Conservation (phyloP, 2,797 vertebrate species). For the Ctenopoma kingsleyae region DNA sequence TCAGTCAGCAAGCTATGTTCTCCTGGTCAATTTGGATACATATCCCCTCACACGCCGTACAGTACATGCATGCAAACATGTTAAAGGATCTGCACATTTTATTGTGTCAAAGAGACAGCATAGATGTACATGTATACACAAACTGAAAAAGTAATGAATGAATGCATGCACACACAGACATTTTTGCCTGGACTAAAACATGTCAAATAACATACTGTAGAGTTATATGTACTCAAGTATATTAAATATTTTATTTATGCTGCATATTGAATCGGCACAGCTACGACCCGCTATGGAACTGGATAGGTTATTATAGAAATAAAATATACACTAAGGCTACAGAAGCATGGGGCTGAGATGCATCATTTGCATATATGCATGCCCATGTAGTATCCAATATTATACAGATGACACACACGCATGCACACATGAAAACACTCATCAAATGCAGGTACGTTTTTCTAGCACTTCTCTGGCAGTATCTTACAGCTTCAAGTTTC, state of each 20-base stretch:
- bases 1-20: conserved; percentile 9
- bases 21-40: neutral
- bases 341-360: too few species aligned
- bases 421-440: neutral
- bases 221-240: neutral
- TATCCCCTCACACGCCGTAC: neutral
- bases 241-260: too few species aligned
- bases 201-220: neutral
- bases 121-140: neutral
- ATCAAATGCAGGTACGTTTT: neutral
- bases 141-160: neutral
- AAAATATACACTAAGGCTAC: too few species aligned
- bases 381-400: too few species aligned
- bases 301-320: too few species aligned
- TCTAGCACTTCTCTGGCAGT: neutral
- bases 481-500: conserved; percentile 11
- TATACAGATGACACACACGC: too few species aligned
- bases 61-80: neutral
- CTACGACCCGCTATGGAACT: neutral
- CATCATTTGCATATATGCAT: too few species aligned
- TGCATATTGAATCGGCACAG: neutral
- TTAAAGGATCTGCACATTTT: neutral
- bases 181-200: neutral
- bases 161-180: neutral
- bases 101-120: neutral